A percentile compares a stretch with the other conserved stretches of the same genome.
Evolutionary conservation across 2,113 vertebrate species (phyloP).

Genomic region (Psilopsiagon aymara): DNA sequence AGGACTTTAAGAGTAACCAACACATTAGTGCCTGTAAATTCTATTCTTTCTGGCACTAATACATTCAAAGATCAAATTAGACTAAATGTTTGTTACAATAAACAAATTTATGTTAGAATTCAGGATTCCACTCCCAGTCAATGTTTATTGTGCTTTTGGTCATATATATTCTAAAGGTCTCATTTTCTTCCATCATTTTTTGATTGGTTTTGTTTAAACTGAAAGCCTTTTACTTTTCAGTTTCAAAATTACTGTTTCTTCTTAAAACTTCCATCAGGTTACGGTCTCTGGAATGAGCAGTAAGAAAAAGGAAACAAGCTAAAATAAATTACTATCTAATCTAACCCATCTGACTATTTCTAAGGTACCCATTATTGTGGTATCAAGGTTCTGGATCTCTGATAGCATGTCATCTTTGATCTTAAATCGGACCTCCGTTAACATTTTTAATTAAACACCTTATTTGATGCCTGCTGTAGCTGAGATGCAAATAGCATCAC

Average conservation of each 20-base stretch:
- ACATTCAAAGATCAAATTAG: constrained; percentile 72
- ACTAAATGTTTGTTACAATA: constrained; percentile 76
- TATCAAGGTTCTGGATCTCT: constrained; percentile 16
- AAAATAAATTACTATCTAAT: constrained; percentile 51
- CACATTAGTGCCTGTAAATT: constrained; percentile 64
- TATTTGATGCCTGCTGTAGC: constrained; percentile 36
- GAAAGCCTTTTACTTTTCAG: constrained; percentile 42
- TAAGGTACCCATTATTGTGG: constrained; percentile 4
- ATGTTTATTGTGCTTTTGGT: constrained; percentile 66
- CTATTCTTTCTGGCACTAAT: constrained; percentile 76
- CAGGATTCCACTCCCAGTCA: constrained; percentile 59
- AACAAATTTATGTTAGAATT: constrained; percentile 68
- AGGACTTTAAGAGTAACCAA: constrained; percentile 62
- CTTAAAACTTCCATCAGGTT: constrained; percentile 37
- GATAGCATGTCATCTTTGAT: constrained; percentile 47
- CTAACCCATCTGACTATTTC: constrained; percentile 46
- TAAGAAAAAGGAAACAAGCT: constrained; percentile 21
- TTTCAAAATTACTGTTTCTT: constrained; percentile 58
- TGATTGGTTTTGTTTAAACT: constrained; percentile 59
- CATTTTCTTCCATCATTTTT: constrained; percentile 57
- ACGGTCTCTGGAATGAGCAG: constrained; percentile 19
- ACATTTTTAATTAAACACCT: constrained; percentile 57
- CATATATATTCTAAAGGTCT: constrained; percentile 53
- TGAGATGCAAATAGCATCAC: constrained; percentile 5
- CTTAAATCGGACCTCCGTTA: background rate